phyloP scores from a whole-genome alignment of 2,888 invertebrate species.

The Drosophila diplacantha region DNA sequence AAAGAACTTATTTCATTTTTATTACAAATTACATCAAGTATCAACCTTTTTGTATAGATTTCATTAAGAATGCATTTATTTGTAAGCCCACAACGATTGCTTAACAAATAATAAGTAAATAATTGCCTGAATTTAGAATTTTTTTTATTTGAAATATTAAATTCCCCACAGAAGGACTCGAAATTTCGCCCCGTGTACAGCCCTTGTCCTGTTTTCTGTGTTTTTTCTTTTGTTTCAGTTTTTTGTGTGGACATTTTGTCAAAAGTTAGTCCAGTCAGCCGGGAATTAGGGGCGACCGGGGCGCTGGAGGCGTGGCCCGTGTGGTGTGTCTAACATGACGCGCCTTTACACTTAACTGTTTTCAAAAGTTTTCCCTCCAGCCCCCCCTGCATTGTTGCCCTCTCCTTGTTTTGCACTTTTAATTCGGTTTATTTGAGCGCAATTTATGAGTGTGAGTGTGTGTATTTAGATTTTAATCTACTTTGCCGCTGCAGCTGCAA shows the following conservation, averaged over 20 bases:
- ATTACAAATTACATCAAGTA: too few relatives aligned
- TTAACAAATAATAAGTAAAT: neutral
- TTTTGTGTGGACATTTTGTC: constrained; percentile 58
- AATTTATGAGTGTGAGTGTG: constrained; percentile 48
- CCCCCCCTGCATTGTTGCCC: constrained; percentile 34
- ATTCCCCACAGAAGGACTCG: neutral
- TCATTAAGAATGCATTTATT: too few relatives aligned
- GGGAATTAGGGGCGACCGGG: constrained; percentile 28
- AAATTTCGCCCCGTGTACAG: neutral
- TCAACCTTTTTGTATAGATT: too few relatives aligned
- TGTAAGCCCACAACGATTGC: too few relatives aligned
- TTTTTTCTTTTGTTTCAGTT: neutral
- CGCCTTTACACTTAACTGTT: constrained; percentile 70
- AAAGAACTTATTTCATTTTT: too few relatives aligned
- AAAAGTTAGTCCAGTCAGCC: constrained; percentile 67
- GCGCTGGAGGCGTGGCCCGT: constrained; percentile 44
- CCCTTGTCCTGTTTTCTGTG: neutral
- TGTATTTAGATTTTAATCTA: constrained; percentile 70
- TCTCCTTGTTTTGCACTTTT: constrained; percentile 66
- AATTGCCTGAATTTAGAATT: neutral
- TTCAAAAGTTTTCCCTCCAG: constrained; percentile 34
- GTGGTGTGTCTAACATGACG: constrained; percentile 67
- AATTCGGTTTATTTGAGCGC: constrained; percentile 66
- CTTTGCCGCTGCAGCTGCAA: constrained; percentile 68
- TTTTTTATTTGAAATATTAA: neutral